Percentiles rank a stretch among this genome's conserved stretches.
phyloP scores from a whole-genome alignment of 2,888 invertebrate species.

The Dichetophora obliterata region DNA sequence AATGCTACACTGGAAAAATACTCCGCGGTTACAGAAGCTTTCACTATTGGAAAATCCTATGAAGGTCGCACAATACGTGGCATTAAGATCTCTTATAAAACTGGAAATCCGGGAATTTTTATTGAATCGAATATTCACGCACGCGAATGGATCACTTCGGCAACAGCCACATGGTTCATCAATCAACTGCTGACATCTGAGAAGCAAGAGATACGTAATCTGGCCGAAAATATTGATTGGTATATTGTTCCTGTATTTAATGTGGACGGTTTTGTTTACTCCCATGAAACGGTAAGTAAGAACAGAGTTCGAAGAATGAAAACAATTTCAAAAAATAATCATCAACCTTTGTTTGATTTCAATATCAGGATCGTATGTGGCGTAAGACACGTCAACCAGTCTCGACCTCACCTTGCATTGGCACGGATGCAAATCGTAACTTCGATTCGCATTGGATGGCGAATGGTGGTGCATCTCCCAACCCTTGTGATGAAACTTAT shows the following conservation, averaged over 20 bases:
- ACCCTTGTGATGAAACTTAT: conserved; percentile 69
- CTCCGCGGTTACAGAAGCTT: conserved; percentile 63
- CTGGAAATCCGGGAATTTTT: conserved; percentile 73
- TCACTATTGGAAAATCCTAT: conserved; percentile 72
- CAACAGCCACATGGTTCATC: conserved; percentile 78
- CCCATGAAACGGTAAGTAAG: conserved; percentile 74
- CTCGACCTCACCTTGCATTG: conserved; percentile 59
- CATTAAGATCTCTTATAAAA: conserved; percentile 69
- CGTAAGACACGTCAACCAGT: conserved; percentile 75
- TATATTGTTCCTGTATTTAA: conserved; percentile 81
- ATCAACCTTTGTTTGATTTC: not conserved
- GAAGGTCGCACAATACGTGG: conserved; percentile 76
- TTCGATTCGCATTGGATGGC: conserved; percentile 65
- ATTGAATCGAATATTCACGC: conserved; percentile 78
- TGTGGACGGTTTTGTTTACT: conserved; percentile 81
- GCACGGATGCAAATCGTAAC: conserved; percentile 67
- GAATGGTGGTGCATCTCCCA: conserved; percentile 70
- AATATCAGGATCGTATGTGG: conserved; percentile 75
- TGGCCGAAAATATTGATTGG: conserved; percentile 81
- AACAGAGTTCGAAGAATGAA: not conserved
- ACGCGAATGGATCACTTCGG: conserved; percentile 82
- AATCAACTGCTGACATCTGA: conserved; percentile 77
- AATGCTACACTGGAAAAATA: conserved; percentile 70
- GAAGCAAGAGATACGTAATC: conserved; percentile 71
- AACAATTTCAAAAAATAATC: too few species aligned